A percentile compares a stretch with the other conserved stretches of the same genome.
Conservation (phyloP, 2,888 invertebrate species). For the Lasius platythorax region DNA sequence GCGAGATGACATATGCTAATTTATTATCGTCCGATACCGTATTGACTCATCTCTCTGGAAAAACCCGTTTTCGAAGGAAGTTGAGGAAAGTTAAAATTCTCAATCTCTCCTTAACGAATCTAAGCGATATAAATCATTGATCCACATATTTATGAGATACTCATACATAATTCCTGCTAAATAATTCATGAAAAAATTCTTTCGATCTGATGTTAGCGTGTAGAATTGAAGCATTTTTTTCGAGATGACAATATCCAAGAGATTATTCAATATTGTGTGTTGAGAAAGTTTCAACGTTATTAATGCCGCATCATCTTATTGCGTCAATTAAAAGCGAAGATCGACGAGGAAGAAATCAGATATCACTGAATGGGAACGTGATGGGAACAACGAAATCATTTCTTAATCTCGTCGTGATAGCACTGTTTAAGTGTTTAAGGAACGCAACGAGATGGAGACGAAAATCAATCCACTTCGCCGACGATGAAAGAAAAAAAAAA, state of each 20-base stretch:
- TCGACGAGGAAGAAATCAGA: not conserved
- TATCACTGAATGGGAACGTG: not conserved
- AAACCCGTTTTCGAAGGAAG: not conserved
- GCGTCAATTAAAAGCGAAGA: not conserved
- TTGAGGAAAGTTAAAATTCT: not conserved
- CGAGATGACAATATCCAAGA: not conserved
- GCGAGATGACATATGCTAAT: constrained; percentile 21
- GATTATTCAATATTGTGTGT: not conserved
- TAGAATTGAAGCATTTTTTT: not conserved
- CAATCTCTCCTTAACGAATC: not conserved
- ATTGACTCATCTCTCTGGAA: constrained; percentile 16
- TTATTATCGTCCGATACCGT: not conserved
- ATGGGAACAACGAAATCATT: not conserved
- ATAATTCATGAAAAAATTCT: not conserved
- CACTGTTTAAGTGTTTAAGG: not conserved
- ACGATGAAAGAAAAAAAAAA: not conserved
- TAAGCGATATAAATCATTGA: not conserved
- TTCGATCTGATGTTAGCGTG: not conserved
- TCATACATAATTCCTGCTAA: not conserved
- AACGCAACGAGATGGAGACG: not conserved
- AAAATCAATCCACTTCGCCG: constrained; percentile 27
- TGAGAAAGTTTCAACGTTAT: not conserved
- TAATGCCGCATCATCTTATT: not conserved
- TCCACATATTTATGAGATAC: not conserved
- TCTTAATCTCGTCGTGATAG: not conserved